These are phyloP conservation scores for Eutrigla gurnardus DNA, from an alignment of 2,797 vertebrate species.

Conservation along the genomic window DNA sequence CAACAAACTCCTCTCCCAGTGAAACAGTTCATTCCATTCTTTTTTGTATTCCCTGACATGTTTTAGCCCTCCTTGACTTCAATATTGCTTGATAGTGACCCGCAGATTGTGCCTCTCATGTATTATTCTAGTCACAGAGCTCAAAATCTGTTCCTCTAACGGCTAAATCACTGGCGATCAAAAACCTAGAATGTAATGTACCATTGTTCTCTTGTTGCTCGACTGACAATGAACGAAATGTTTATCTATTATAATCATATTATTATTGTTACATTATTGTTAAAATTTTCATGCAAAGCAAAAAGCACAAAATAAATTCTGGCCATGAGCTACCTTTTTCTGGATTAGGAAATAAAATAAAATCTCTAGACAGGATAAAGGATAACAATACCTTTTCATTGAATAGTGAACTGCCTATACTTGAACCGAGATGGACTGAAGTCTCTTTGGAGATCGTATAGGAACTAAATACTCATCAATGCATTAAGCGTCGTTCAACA, in stretches of 20 bases:
- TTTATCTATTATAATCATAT: too few species aligned
- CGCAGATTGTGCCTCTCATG: background rate
- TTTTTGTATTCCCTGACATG: background rate
- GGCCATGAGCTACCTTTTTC: background rate
- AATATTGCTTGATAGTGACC: background rate
- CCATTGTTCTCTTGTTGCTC: background rate
- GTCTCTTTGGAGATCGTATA: background rate
- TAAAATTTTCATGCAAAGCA: background rate
- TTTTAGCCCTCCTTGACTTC: background rate
- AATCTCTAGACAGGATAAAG: background rate
- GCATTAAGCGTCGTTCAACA: background rate
- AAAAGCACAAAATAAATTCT: background rate
- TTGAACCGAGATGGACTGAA: background rate
- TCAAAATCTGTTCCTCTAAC: background rate
- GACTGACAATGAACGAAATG: background rate
- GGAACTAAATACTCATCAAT: background rate
- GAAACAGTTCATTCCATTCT: background rate
- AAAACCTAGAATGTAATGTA: background rate
- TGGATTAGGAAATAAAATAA: background rate
- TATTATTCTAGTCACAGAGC: conserved; percentile 14
- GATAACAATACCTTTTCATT: background rate
- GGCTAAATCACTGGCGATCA: background rate
- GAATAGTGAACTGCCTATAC: background rate
- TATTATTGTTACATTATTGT: background rate
- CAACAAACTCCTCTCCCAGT: background rate